Percentiles rank a stretch among this genome's conserved stretches.
Conservation (phyloP, 2,113 vertebrate species). For the Psammodynastes pulverulentus region DNA sequence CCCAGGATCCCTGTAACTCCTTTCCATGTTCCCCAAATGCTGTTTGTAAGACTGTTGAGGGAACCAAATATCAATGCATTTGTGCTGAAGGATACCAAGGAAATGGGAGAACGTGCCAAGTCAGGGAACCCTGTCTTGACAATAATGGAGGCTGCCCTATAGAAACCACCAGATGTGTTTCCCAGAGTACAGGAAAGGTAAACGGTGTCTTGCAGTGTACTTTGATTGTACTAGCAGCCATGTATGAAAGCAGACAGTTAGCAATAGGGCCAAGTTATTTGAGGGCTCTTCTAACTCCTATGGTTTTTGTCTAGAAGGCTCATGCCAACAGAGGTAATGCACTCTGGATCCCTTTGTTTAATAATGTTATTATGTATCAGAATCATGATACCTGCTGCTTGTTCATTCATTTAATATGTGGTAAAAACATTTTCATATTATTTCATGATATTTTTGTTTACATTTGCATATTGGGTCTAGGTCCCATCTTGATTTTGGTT, state of each 20-base stretch:
- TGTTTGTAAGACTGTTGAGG: slow-evolving; percentile 67
- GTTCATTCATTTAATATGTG: neutral
- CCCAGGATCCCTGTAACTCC: slow-evolving; percentile 68
- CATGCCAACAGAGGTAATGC: neutral
- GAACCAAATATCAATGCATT: slow-evolving; percentile 71
- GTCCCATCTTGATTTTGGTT: neutral
- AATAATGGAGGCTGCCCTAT: slow-evolving; percentile 83
- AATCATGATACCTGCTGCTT: neutral
- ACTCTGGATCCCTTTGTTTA: neutral
- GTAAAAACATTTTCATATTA: neutral
- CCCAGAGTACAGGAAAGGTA: slow-evolving; percentile 80
- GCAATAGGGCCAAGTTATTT: neutral
- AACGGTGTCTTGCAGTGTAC: neutral
- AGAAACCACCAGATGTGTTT: slow-evolving; percentile 80
- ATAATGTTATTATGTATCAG: neutral
- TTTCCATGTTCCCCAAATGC: slow-evolving; percentile 79
- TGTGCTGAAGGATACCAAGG: slow-evolving; percentile 82
- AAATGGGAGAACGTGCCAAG: slow-evolving; percentile 81
- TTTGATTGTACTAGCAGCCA: neutral
- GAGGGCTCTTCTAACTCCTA: neutral
- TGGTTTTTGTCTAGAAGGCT: neutral
- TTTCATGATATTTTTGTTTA: neutral
- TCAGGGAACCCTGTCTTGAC: slow-evolving; percentile 79
- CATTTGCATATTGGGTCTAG: neutral
- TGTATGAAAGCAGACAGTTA: neutral